These are phyloP conservation scores for Sphaerodactylus townsendi DNA, from an alignment of 2,113 vertebrate genomes.

Conservation along the genomic window DNA sequence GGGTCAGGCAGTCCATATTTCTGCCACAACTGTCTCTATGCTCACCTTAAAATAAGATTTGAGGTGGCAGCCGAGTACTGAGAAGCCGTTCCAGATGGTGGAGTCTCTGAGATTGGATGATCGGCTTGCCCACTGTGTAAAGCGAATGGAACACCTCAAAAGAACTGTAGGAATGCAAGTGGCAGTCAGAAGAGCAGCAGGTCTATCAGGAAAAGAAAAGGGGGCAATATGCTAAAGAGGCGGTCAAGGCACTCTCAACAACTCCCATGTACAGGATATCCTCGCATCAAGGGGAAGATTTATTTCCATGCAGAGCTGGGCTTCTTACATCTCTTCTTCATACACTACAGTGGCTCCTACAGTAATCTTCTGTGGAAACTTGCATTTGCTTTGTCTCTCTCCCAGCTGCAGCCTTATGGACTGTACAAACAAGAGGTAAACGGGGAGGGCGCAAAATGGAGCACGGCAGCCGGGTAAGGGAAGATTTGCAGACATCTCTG, in stretches of 20 bases:
- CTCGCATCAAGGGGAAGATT: conserved; percentile 8
- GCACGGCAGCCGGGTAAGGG: neutral
- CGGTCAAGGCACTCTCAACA: conserved; percentile 4
- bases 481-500: neutral
- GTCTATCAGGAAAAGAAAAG: conserved; percentile 12
- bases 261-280: neutral
- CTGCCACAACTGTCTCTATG: neutral
- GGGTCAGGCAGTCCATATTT: neutral
- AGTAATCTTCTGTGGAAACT: neutral
- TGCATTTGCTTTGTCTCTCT: neutral
- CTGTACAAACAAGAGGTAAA: neutral
- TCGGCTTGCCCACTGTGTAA: conserved; percentile 12
- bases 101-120: conserved; percentile 20
- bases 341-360: neutral
- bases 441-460: neutral
- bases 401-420: neutral
- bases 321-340: neutral
- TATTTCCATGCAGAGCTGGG: neutral
- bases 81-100: conserved; percentile 45
- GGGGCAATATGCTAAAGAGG: neutral
- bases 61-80: conserved; percentile 20
- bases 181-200: neutral
- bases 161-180: neutral
- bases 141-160: conserved; percentile 37
- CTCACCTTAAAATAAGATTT: conserved; percentile 28